Percentiles rank a stretch among this genome's conserved stretches.
Conservation (phyloP, 1,140 invertebrate genomes). For the Cryptotermes secundus region DNA sequence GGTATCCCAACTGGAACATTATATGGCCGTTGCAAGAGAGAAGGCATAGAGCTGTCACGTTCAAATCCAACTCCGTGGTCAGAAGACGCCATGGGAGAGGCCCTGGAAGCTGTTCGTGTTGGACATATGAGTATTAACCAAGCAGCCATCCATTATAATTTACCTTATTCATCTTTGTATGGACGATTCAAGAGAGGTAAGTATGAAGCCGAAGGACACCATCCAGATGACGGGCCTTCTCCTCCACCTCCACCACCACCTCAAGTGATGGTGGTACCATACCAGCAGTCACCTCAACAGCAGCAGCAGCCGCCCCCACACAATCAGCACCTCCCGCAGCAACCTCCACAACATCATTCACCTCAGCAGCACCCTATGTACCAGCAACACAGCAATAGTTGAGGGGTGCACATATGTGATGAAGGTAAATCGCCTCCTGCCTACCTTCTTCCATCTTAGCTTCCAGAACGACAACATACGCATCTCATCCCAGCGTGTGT, state of each 20-base stretch:
- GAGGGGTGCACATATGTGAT: neutral
- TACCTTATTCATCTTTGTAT: conserved; percentile 86
- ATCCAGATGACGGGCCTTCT: conserved; percentile 14
- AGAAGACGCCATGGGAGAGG: conserved; percentile 85
- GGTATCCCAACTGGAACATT: conserved; percentile 83
- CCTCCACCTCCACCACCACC: conserved; percentile 27
- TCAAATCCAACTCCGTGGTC: conserved; percentile 87
- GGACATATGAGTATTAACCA: conserved; percentile 92
- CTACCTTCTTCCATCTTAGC: conserved; percentile 14
- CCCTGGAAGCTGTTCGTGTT: conserved; percentile 81
- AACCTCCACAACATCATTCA: conserved; percentile 14
- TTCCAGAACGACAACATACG: neutral
- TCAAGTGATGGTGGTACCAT: conserved; percentile 29
- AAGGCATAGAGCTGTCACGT: conserved; percentile 82
- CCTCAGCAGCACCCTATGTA: conserved; percentile 27
- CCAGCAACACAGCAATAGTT: conserved; percentile 30
- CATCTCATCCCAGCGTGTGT: neutral
- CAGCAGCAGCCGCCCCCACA: conserved; percentile 21
- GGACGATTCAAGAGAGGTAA: conserved; percentile 73
- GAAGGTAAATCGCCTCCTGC: conserved; percentile 1
- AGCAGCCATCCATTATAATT: conserved; percentile 87
- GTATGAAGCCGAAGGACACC: conserved; percentile 35
- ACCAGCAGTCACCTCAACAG: conserved; percentile 27
- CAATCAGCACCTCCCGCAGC: conserved; percentile 22
- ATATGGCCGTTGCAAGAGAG: conserved; percentile 82